Conservation (phyloP, 2,113 vertebrate genomes). For the Anolis carolinensis region DNA sequence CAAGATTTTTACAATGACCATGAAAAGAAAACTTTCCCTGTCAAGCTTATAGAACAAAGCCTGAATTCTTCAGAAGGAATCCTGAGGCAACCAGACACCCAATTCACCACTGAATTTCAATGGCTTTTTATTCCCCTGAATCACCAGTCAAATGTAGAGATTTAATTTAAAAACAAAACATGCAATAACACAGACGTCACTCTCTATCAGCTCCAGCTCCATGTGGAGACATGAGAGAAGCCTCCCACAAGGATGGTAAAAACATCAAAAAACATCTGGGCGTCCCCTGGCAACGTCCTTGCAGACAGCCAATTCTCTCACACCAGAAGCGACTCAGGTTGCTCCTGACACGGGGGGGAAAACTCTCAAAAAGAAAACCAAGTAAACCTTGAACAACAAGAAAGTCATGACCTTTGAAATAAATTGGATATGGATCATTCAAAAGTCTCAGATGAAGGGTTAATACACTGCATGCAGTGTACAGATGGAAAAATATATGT, state of each 20-base stretch:
- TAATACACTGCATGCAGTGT: not conserved
- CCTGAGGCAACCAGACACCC: not conserved
- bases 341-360: too few species aligned
- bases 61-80: not conserved
- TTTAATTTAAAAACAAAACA: not conserved
- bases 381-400: not conserved
- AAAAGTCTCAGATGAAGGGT: constrained; percentile 9
- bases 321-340: too few species aligned
- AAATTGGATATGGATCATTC: not conserved
- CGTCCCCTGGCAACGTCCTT: too few species aligned
- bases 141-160: not conserved
- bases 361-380: not conserved
- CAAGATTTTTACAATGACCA: constrained; percentile 39
- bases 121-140: not conserved
- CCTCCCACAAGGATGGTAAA: too few species aligned
- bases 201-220: too few species aligned
- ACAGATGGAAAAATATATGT: constrained; percentile 27
- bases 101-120: not conserved
- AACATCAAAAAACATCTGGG: too few species aligned
- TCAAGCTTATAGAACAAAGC: constrained; percentile 38
- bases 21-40: constrained; percentile 45
- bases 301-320: too few species aligned
- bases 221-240: too few species aligned
- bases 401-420: not conserved
- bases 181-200: not conserved